Evolutionary conservation across 92 coral and sea anemone species (phyloP), one percentile per base, ranked within the genome.

Genomic region (Micromussa lordhowensis): DNA sequence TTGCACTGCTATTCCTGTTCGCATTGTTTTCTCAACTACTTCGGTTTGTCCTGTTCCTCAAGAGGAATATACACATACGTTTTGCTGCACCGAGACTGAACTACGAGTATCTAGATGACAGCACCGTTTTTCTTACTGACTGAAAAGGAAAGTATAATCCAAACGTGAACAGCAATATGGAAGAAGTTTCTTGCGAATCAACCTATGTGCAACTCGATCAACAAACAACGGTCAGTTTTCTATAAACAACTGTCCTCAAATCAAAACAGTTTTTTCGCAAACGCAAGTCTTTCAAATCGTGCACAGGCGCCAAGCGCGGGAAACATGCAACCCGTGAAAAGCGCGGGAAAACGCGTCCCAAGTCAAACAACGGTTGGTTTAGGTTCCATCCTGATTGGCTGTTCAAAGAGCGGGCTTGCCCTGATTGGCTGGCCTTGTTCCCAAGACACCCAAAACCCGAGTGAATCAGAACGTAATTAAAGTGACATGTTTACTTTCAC

Each of bases 31-130:
- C 94, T 34, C 86, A 89, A 49, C 57, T 80, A 24, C 71, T 55
- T 24, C 92, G 92, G 31, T 31, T 92, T 48, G 59, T 55, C 57
- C 10, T 89, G 44, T 76, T 84, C 75, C 64, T 89, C 13, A 72
- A 69, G n/a, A 40, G 76, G 19, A 68, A 82, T n/a, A 35, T 63
- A 14, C n/a, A 48, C 24, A 35, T 24, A 10, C 26, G 40, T 18
- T 78, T 54, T 21, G 2, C 51, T 48, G 6, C 12, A 30, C 68
- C 0, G 48, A 79, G 30, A 57, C 0, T 18, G 11, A 0, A 58
- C n/a, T 79, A 31, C 49, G 53, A 31, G 71, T 63, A 18, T 63
- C 49, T 80, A 32, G 53, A 80, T 53, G 84, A 80, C 10, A 61
- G 26, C 19, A 54, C 18, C 51, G 83, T 48, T 79, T 57, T 79